phyloP scores from a whole-genome alignment of 2,797 vertebrate genomes.

The Rallus crepitans region DNA sequence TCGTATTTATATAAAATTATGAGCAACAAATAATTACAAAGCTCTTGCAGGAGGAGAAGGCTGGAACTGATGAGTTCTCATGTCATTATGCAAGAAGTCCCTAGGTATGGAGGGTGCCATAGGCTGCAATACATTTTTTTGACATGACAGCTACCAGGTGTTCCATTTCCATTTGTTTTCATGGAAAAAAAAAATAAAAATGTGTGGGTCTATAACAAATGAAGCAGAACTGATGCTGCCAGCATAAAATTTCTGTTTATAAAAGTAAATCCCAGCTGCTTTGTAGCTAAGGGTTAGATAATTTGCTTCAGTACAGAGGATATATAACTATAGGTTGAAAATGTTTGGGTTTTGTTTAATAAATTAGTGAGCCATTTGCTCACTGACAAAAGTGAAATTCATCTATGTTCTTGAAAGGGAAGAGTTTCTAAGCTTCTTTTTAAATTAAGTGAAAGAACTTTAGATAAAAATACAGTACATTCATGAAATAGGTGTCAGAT shows the following conservation, averaged over 20 bases:
- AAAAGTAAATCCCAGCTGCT: slow-evolving; percentile 62
- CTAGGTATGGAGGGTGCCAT: not conserved
- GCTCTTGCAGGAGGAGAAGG: not conserved
- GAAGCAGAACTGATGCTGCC: slow-evolving; percentile 66
- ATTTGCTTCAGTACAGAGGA: not conserved
- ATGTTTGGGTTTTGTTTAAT: not conserved
- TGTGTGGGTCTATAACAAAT: slow-evolving; percentile 51
- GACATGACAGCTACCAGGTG: slow-evolving; percentile 70
- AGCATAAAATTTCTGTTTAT: slow-evolving; percentile 13
- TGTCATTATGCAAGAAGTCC: slow-evolving; percentile 35
- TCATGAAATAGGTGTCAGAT: not conserved
- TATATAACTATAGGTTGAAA: not conserved
- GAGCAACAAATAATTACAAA: not conserved
- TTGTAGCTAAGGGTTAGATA: slow-evolving; percentile 1
- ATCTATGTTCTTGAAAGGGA: not conserved
- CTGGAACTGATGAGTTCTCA: not conserved
- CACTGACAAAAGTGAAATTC: not conserved
- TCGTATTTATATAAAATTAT: not conserved
- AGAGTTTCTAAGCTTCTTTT: no score
- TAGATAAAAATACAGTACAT: not conserved
- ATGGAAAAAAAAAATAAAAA: not conserved
- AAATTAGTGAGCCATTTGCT: not conserved
- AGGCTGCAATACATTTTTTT: slow-evolving; percentile 32
- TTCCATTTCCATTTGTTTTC: slow-evolving; percentile 63
- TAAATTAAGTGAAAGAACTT: not conserved